Evolutionary conservation across 2,113 vertebrate genomes (phyloP), one percentile per base, ranked within the genome.

Genomic region (Triplophysa tibetana): DNA sequence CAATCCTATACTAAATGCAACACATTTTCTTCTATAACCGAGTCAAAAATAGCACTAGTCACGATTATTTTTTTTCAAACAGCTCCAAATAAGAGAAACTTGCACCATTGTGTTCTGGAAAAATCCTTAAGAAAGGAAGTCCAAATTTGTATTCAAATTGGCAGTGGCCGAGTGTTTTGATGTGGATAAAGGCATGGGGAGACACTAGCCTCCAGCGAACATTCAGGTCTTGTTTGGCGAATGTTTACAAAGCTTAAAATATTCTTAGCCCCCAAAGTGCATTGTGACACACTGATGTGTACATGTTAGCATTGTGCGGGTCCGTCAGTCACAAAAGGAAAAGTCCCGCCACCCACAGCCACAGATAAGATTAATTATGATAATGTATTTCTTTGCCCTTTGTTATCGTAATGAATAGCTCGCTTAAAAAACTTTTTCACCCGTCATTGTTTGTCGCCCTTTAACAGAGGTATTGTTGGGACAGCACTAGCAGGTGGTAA

Each of bases 351-450:
- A 97, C 96, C 95, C 95, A 97, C 94, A 90, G 93, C 86, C 94
- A 95, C 92, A 92, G 94, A 95, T 94, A 93, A 93, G 91, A 92
- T 94, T 96, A 94, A 96, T 97, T 96, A 96, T 97, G 95, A 96
- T 96, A 96, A 96, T 96, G 93, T 94, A 94, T 96, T 96, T 95
- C 94, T 96, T 94, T 94, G 88, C 88, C 92, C 90, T 96, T 97
- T 97, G 95, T 97, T 93, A 91, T 89, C 86, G 85, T 93, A 94
- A 96, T 96, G 95, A 97, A 97, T 96, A 92, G 93, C 90, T 91
- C 92, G 92, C 94, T 94, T 95, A 94, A 92, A 91, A 93, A 94
- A 89, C 93, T 90, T 95, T 95, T 95, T 92, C 92, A 92, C 91
- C 92, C 92, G 92, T 91, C 91, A 95, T 96, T 96, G 94, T 97